These are phyloP conservation scores for Bombus confusus DNA, from an alignment of 1,140 invertebrate species.

Conservation along the genomic window DNA sequence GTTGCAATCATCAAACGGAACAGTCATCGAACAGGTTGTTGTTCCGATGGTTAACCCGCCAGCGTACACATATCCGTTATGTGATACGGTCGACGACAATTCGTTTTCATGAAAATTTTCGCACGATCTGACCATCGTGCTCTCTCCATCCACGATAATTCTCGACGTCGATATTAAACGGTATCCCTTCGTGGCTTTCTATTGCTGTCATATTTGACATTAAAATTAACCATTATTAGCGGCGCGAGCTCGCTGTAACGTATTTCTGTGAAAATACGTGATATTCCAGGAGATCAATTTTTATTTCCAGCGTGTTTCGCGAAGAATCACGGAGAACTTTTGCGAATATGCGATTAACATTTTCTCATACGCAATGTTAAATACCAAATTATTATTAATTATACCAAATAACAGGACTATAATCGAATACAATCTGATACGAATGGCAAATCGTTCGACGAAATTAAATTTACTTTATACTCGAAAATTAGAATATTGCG, in stretches of 20 bases:
- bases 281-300: too few relatives aligned
- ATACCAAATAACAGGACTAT: too few relatives aligned
- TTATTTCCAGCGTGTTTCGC: too few relatives aligned
- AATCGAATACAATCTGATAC: too few relatives aligned
- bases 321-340: too few relatives aligned
- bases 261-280: not conserved
- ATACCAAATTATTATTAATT: too few relatives aligned
- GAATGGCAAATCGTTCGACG: too few relatives aligned
- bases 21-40: conserved; percentile 80
- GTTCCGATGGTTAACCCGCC: conserved; percentile 57
- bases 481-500: too few relatives aligned
- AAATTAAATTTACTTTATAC: too few relatives aligned
- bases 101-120: conserved; percentile 63
- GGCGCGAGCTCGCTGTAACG: too few relatives aligned
- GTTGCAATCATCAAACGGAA: conserved; percentile 81
- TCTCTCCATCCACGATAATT: not conserved
- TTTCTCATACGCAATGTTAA: too few relatives aligned
- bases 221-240: not conserved
- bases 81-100: conserved; percentile 56
- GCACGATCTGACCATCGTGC: not conserved
- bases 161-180: not conserved
- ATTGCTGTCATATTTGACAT: not conserved
- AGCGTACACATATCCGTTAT: conserved; percentile 47
- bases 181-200: not conserved
- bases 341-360: too few relatives aligned